A percentile compares a stretch with the other conserved stretches of the same genome.
Conservation (phyloP, 2,797 vertebrate genomes). For the Lithobates pipiens region DNA sequence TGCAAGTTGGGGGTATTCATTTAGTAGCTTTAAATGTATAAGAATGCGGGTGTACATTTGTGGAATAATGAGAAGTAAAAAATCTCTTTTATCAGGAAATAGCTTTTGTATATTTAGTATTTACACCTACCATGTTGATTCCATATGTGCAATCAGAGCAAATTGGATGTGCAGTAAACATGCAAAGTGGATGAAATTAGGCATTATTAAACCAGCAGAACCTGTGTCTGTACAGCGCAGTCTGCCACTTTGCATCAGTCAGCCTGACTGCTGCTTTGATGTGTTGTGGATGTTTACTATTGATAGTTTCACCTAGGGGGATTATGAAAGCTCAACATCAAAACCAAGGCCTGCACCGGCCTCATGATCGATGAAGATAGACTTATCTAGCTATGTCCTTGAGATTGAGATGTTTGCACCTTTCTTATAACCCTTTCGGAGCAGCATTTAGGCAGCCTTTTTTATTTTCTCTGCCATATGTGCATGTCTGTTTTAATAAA, state of each 20-base stretch:
- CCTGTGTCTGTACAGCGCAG: slow-evolving; percentile 9
- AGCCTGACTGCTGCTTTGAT: slow-evolving; percentile 14
- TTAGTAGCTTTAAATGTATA: slow-evolving; percentile 19
- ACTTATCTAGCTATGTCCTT: slow-evolving; percentile 7
- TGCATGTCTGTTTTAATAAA: neutral
- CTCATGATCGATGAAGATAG: slow-evolving; percentile 23
- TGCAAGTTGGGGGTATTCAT: slow-evolving; percentile 28
- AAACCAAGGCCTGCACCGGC: slow-evolving; percentile 22
- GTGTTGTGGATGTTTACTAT: slow-evolving; percentile 38
- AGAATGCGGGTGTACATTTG: neutral
- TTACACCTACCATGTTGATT: slow-evolving; percentile 34
- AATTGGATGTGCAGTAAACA: slow-evolving; percentile 44
- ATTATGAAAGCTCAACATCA: slow-evolving; percentile 37
- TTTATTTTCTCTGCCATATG: neutral
- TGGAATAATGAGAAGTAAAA: slow-evolving; percentile 11
- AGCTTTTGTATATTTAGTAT: slow-evolving; percentile 30
- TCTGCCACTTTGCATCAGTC: slow-evolving; percentile 34
- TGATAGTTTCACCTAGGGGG: slow-evolving; percentile 26
- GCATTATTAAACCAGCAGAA: slow-evolving; percentile 31
- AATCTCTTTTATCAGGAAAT: slow-evolving; percentile 8
- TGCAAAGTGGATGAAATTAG: slow-evolving; percentile 42
- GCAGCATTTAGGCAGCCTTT: too few species aligned
- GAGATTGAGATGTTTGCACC: neutral
- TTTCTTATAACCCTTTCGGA: slow-evolving; percentile 6
- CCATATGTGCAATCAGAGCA: slow-evolving; percentile 37